Percentiles rank a stretch among this genome's conserved stretches.
phyloP scores from a whole-genome alignment of 2,888 invertebrate species.

The Caradrina clavipalpis region DNA sequence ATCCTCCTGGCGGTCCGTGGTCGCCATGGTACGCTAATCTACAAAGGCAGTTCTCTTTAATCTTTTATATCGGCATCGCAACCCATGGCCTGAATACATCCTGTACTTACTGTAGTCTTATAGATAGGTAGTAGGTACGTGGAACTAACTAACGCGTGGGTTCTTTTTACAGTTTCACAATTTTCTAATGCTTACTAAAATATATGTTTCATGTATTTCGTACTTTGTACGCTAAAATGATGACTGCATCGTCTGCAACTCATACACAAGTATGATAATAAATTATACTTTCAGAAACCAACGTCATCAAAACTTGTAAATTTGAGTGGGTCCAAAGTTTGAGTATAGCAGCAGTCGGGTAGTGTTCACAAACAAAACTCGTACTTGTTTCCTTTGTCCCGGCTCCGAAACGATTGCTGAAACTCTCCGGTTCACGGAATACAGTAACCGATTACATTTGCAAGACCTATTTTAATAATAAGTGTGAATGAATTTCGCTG shows the following conservation, averaged over 20 bases:
- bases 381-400: not conserved
- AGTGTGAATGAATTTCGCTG: not conserved
- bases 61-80: not conserved
- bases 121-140: not conserved
- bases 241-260: slow-evolving; percentile 7
- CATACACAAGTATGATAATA: slow-evolving; percentile 8
- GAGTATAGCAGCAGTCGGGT: not conserved
- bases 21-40: too few species aligned
- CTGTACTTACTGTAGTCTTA: not conserved
- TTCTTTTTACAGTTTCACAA: not conserved
- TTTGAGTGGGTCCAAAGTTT: slow-evolving; percentile 2
- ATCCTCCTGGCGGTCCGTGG: not conserved
- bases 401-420: not conserved
- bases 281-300: slow-evolving; percentile 4
- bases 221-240: not conserved
- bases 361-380: slow-evolving; percentile 25
- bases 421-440: not conserved
- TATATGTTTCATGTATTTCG: not conserved
- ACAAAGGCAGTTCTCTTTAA: not conserved
- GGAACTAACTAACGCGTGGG: not conserved
- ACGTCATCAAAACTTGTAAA: not conserved
- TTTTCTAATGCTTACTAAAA: slow-evolving; percentile 3
- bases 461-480: not conserved
- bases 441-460: not conserved
- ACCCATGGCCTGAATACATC: slow-evolving; percentile 3